A percentile compares a stretch with the other conserved stretches of the same genome.
Evolutionary conservation across 2,888 invertebrate species (phyloP).

Genomic region (Andrena bicolor): DNA sequence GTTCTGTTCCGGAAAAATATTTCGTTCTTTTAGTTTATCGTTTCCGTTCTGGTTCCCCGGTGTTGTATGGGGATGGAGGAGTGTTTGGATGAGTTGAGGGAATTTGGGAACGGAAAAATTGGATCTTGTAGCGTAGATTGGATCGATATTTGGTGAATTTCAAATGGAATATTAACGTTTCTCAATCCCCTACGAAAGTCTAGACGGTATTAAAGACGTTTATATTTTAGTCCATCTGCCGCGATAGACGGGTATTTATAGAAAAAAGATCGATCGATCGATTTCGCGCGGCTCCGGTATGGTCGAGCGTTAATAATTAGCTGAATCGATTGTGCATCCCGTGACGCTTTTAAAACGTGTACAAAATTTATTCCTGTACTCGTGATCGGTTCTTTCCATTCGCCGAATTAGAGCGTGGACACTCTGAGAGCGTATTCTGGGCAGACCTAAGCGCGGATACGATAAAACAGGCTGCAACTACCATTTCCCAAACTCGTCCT

Average conservation of each 20-base stretch:
- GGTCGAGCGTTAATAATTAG: neutral
- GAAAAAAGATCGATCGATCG: slow-evolving; percentile 35
- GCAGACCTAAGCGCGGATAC: too few relatives aligned
- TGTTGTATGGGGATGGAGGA: neutral
- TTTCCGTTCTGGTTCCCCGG: too few relatives aligned
- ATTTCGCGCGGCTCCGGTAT: neutral
- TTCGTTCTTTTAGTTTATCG: too few relatives aligned
- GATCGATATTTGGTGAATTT: neutral
- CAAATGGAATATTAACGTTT: neutral
- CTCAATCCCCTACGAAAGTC: neutral
- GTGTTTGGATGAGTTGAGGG: neutral
- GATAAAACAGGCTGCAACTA: too few relatives aligned
- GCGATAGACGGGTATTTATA: slow-evolving; percentile 25
- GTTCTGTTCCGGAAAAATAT: too few relatives aligned
- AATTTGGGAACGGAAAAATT: neutral
- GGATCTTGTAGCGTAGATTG: neutral
- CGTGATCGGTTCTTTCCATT: neutral
- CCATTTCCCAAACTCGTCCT: too few relatives aligned
- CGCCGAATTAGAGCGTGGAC: too few relatives aligned
- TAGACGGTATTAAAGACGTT: slow-evolving; percentile 4
- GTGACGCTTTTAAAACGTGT: neutral
- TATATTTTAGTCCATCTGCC: neutral
- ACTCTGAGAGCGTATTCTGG: too few relatives aligned
- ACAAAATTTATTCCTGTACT: neutral
- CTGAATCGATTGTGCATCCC: neutral